These are phyloP conservation scores for Orbicella faveolata DNA, from an alignment of 64 coral and sea anemone genomes.

Conservation along the genomic window DNA sequence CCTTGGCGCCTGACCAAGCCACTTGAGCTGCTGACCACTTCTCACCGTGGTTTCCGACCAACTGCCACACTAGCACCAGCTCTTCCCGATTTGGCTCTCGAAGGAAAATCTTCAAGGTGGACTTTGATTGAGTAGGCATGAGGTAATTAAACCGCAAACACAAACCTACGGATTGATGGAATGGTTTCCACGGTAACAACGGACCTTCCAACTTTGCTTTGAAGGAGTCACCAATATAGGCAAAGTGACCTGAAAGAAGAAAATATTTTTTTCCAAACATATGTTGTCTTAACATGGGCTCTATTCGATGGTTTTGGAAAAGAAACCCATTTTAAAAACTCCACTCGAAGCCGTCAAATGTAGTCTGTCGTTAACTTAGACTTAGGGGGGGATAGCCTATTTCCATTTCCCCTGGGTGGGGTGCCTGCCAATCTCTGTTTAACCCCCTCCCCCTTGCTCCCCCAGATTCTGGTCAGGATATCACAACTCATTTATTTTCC, in stretches of 20 bases:
- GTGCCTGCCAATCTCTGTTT: no score
- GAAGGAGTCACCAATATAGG: neutral
- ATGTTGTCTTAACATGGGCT: no score
- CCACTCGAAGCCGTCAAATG: no score
- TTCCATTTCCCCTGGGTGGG: no score
- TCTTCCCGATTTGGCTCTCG: neutral
- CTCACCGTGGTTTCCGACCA: constrained; percentile 8
- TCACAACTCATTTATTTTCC: no score
- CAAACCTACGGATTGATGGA: constrained; percentile 7
- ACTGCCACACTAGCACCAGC: neutral
- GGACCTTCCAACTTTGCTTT: constrained; percentile 15
- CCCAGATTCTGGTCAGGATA: no score
- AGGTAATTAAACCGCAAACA: constrained; percentile 10
- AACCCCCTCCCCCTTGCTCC: no score
- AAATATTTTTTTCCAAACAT: no score
- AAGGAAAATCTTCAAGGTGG: neutral
- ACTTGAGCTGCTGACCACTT: neutral
- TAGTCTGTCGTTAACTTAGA: no score
- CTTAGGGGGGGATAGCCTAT: no score
- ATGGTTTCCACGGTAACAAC: constrained; percentile 17
- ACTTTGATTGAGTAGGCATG: neutral
- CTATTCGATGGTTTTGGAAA: no score
- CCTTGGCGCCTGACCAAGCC: neutral
- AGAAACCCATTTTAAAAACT: no score
- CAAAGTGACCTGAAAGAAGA: neutral